Evolutionary conservation across 2,888 invertebrate species (phyloP), one percentile per base, ranked within the genome.

Genomic region (Ecliptopera silaceata): DNA sequence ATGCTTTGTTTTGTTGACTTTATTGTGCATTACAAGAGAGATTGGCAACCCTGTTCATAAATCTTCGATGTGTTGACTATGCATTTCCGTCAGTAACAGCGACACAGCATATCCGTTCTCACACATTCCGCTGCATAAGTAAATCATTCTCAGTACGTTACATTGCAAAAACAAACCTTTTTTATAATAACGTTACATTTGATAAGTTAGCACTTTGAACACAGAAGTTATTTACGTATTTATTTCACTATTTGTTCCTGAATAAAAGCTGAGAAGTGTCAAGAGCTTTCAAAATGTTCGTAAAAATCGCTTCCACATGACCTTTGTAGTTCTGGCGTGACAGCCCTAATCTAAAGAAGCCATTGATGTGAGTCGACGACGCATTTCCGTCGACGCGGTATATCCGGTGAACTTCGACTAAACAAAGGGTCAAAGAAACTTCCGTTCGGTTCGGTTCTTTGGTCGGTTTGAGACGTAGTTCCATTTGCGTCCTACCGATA

Each of bases 391-490:
- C 82, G 77, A 80, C 80, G 79, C 75, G 74, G 70, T 77, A 80
- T 80, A 84, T 88, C 86, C 86, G 77, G 74, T 66, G 66, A 74
- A 69, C 80, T 80, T 67, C 72, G 67, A 66, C 72, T 83, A 88
- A 88, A 89, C 88, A 89, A 89, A 87, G 86, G 88, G 88, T 88
- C 88, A 88, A 84, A 85, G 73, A 81, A 72, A 78, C 84, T 88
- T 88, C 89, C 88, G 87, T 70, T 74, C 69, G 57, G 87, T 70
- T 74, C 69, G 57, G 50, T 68, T 66, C 68, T 66, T 70, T 41
- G 8, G 31, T 32, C 20, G 13, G 4, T 42, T 17, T 50, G 34
- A 20, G 22, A 36, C 36, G 29, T 39, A 15, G 10, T 38, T 45
- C 22, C 17, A 51, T 39, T 26, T 32, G 12, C 13, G 17, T 13